These are phyloP conservation scores for Amblyopsis rosae DNA, from an alignment of 2,113 vertebrate genomes.

Conservation along the genomic window DNA sequence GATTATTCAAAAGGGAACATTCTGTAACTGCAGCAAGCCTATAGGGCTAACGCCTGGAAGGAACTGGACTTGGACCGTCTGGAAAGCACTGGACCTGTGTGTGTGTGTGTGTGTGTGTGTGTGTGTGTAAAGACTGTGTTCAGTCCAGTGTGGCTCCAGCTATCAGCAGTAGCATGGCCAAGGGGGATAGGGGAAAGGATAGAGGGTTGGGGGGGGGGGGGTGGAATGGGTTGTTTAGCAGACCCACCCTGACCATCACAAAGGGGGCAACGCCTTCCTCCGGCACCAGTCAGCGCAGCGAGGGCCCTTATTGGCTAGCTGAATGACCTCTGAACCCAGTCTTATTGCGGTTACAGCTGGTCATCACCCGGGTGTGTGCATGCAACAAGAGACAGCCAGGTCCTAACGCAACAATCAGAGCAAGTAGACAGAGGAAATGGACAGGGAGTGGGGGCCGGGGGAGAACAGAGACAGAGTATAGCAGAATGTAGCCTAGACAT, in stretches of 20 bases:
- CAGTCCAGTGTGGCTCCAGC: slow-evolving; percentile 15
- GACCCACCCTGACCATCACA: slow-evolving; percentile 72
- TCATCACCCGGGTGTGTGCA: slow-evolving; percentile 25
- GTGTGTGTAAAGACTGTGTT: slow-evolving; percentile 6
- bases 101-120: background rate
- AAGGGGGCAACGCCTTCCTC: slow-evolving; percentile 56
- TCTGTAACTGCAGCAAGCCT: background rate
- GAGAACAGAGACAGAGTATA: slow-evolving; percentile 29
- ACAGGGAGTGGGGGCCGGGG: slow-evolving; percentile 31
- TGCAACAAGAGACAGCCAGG: slow-evolving; percentile 52
- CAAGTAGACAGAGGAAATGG: slow-evolving; percentile 52
- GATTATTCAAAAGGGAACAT: background rate
- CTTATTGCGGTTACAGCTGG: slow-evolving; percentile 70
- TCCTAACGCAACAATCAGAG: slow-evolving; percentile 61
- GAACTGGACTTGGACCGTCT: background rate
- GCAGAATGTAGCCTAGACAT: background rate
- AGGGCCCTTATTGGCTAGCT: slow-evolving; percentile 61
- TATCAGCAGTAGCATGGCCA: slow-evolving; percentile 17
- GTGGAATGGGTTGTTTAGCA: slow-evolving; percentile 58
- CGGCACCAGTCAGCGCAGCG: slow-evolving; percentile 42
- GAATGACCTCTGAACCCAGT: slow-evolving; percentile 64
- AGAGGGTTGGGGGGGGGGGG: slow-evolving; percentile 1
- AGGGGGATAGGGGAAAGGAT: background rate
- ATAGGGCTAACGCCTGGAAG: background rate
- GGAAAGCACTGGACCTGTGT: background rate